Evolutionary conservation across 2,888 invertebrate genomes (phyloP), one percentile per base, ranked within the genome.

Genomic region (Drosophila flavopinicola): DNA sequence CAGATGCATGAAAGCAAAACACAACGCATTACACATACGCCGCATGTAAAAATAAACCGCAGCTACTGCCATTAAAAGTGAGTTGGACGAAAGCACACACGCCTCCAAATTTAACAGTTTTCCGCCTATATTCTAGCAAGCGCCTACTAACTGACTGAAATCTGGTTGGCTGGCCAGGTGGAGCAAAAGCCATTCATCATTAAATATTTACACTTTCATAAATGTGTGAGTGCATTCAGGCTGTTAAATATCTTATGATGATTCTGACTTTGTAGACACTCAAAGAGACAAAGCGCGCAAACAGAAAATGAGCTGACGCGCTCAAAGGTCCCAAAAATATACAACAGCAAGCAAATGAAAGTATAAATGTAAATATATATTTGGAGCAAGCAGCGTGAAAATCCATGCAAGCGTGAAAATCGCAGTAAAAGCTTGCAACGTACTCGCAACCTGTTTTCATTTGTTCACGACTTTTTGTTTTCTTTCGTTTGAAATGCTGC

Each of bases 191-290:
- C 59, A 84, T 66, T 63, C 71, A 60, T 80, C 82, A 85, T 85
- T 86, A 85, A 85, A 85, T 82, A 85, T 85, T 85, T 82, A 84
- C 78, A 84, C 85, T 84, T 84, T 84, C 85, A 84, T 84, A 85
- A 84, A 84, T 84, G 86, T 82, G 86, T 82, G 77, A 84, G 86
- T 82, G 84, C 86, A 79, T 86, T 74, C 80, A 71, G 65, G 72
- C 54, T 70, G 72, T 66, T 86, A 80, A 84, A 84, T 84, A 77
- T 84, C 84, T 84, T 61, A 84, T 68, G 71, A 65, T 71, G 64
- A 65, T 64, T 57, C 71, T 38, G 72, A 72, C 78, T 72, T 71
- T 66, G 74, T 75, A 69, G 76, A 63, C 59, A 51, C 48, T 57
- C 74, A 60, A 66, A 66, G 57, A 57, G 29, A 69, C 69, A 71